Percentiles rank a stretch among this genome's conserved stretches.
phyloP scores from a whole-genome alignment of 2,888 invertebrate species.

The Cephus pygmeus region DNA sequence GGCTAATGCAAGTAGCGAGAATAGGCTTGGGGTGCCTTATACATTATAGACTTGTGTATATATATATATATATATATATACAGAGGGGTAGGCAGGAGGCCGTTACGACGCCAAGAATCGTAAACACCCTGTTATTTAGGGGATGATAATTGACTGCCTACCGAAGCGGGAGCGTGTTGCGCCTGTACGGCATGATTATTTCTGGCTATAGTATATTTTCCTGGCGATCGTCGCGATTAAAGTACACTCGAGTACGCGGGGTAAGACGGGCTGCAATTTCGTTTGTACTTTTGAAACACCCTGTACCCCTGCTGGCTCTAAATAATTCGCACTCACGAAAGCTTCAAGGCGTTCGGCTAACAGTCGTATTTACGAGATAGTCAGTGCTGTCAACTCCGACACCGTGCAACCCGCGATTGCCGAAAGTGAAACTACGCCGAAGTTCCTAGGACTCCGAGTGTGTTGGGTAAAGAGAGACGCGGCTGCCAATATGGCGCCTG shows the following conservation, averaged over 20 bases:
- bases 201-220: not conserved
- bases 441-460: not conserved
- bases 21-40: not conserved
- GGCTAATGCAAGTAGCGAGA: conserved; percentile 36
- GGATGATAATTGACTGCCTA: conserved; percentile 59
- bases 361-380: not conserved
- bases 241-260: not conserved
- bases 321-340: not conserved
- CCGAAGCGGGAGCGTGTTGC: not conserved
- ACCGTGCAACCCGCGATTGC: not conserved
- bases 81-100: not conserved
- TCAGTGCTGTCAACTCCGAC: not conserved
- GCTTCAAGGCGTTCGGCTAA: not conserved
- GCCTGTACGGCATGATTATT: conserved; percentile 34
- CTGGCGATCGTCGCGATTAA: not conserved
- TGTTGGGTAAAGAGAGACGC: not conserved
- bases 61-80: too few species aligned
- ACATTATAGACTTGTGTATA: not conserved
- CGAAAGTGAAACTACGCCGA: not conserved
- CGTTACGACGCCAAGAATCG: conserved; percentile 44
- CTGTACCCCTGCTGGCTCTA: not conserved
- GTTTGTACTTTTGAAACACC: not conserved
- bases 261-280: not conserved
- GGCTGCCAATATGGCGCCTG: conserved; percentile 29
- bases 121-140: conserved; percentile 61